Percentiles rank a stretch among this genome's conserved stretches.
These are phyloP conservation scores for Carpatolechia fugitivella DNA, from an alignment of 2,888 invertebrate species.

Conservation along the genomic window DNA sequence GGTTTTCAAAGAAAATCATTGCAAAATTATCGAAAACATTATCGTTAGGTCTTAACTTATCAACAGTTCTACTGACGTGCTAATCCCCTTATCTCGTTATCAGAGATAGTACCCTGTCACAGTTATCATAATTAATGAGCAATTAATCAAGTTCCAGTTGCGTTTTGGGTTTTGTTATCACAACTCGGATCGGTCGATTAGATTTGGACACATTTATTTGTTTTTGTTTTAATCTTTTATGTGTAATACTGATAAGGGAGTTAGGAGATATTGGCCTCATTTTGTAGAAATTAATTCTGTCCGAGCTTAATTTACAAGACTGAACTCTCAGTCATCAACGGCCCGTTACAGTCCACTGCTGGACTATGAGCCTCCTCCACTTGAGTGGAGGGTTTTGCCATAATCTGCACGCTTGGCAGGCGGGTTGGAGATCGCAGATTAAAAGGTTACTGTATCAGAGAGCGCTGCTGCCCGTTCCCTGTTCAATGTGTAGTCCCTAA, in stretches of 20 bases:
- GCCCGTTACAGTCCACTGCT: too few relatives aligned
- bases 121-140: conserved; percentile 45
- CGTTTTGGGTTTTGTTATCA: conserved; percentile 24
- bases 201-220: neutral
- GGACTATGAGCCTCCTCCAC: too few relatives aligned
- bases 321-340: too few relatives aligned
- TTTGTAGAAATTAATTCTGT: neutral
- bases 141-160: conserved; percentile 35
- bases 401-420: too few relatives aligned
- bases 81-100: conserved; percentile 34
- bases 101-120: conserved; percentile 32
- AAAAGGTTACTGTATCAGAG: too few relatives aligned
- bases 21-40: neutral
- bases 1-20: neutral
- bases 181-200: conserved; percentile 20
- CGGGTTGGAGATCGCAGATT: too few relatives aligned
- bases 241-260: neutral
- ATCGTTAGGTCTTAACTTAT: neutral
- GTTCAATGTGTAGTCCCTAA: too few relatives aligned
- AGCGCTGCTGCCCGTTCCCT: too few relatives aligned
- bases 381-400: too few relatives aligned
- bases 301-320: too few relatives aligned
- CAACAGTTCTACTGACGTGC: conserved; percentile 2
- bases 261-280: neutral
- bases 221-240: neutral